Evolutionary conservation across 2,797 vertebrate genomes (phyloP), one percentile per base, ranked within the genome.

Genomic region (Phrynocephalus guinanensis): DNA sequence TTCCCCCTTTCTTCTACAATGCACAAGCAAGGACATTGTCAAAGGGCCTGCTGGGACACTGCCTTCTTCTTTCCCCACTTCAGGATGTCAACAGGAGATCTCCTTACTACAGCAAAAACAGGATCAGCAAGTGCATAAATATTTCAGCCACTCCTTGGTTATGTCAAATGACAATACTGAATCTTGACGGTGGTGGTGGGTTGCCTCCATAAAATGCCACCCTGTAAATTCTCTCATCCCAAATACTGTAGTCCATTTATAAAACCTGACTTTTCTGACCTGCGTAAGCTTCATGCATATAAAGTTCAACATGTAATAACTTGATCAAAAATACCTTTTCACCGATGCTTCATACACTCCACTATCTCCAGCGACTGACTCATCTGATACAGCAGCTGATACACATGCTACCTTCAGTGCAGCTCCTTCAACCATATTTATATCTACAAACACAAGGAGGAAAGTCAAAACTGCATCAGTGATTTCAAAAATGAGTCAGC

Each of bases 331-430:
- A 56, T 97, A 99, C 99, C 97, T 98, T 95, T 97, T 97, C 50
- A 98, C 97, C 0, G 98, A 97, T 0, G 98, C 98, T 91, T 99
- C 98, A 1, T 99, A 99, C 11, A 99, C 98, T 0, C 98, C 99
- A 11, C 98, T 99, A 70, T 99, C 99, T 33, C 98, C 99, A 0
- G 98, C 98, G 79, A 99, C 98, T 0, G 99, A 99, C 91, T 99
- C 98, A 28, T 99, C 98, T 0, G 99, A 99, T 89, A 99, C 98
- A 0, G 98, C 98, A 0, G 98, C 98, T 0, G 98, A 98, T 90
- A 99, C 98, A 20, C 98, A 98, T 0, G 96, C 97, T 93, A 97
- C 98, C 93, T 98, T 98, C 73, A 97, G 95, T 6, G 94, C 94
- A 0, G 95, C 93, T 84, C 97, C 92, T 89, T 96, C 90, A 87